phyloP scores from a whole-genome alignment of 2,888 invertebrate genomes.

The Cephonodes hylas region DNA sequence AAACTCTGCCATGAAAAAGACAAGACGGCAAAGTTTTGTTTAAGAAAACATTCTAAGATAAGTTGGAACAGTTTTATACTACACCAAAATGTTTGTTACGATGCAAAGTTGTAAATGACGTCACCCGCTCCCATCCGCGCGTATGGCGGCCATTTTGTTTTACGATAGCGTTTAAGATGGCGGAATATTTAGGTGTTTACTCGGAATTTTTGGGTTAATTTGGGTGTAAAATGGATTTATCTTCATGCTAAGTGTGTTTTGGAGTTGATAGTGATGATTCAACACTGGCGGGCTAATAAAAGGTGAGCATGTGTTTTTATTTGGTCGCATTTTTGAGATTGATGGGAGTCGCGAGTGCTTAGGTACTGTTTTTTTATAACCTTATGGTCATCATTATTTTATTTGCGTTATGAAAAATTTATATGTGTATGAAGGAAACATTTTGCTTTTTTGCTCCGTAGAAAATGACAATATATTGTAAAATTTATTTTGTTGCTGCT shows the following conservation, averaged over 20 bases:
- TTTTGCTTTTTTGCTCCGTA: no score
- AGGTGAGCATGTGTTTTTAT: background rate
- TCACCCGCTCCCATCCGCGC: constrained; percentile 22
- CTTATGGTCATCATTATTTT: background rate
- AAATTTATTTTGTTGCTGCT: no score
- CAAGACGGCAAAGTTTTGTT: background rate
- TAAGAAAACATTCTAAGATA: constrained; percentile 3
- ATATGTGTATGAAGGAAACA: background rate
- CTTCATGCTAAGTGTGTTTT: constrained; percentile 1
- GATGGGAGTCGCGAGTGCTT: background rate
- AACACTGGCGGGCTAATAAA: background rate
- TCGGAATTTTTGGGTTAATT: constrained; percentile 7
- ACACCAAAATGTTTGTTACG: background rate
- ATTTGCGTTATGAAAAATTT: background rate
- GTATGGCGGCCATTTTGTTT: constrained; percentile 32
- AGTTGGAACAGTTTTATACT: constrained; percentile 3
- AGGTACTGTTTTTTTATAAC: background rate
- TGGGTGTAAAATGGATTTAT: background rate
- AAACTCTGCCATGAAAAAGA: background rate
- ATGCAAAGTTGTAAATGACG: constrained; percentile 19
- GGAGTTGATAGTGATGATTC: background rate
- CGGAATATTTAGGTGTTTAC: constrained; percentile 16
- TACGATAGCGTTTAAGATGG: constrained; percentile 21
- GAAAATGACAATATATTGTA: no score
- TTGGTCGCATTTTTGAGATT: background rate